Percentiles rank a stretch among this genome's conserved stretches.
Conservation (phyloP, 2,888 invertebrate species). For the Pterobdella sp. region DNA sequence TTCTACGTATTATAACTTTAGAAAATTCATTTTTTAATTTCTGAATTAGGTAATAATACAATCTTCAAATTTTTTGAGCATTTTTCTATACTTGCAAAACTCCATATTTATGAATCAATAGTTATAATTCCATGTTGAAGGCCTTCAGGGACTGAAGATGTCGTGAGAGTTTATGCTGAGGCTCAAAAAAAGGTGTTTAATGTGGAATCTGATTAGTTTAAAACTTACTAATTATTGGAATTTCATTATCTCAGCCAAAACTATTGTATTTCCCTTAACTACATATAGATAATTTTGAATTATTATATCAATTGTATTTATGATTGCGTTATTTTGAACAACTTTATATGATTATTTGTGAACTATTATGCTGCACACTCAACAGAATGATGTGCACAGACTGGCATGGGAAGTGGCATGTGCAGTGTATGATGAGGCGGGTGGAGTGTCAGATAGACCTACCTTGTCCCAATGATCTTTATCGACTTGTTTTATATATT, state of each 20-base stretch:
- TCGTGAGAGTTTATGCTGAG: conserved; percentile 91
- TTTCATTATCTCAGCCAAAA: neutral
- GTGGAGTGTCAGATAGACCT: conserved; percentile 62
- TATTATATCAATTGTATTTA: too few relatives aligned
- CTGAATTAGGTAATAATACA: neutral
- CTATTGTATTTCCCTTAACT: too few relatives aligned
- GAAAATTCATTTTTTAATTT: neutral
- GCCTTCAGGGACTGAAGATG: conserved; percentile 93
- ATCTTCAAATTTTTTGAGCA: neutral
- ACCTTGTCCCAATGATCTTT: too few relatives aligned
- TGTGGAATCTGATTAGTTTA: neutral
- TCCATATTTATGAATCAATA: neutral
- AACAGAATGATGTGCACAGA: conserved; percentile 60
- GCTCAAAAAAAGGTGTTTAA: conserved; percentile 60
- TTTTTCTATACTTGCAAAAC: neutral
- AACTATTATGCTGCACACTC: neutral
- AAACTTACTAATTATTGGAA: neutral
- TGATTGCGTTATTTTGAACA: too few relatives aligned
- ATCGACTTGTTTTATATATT: too few relatives aligned
- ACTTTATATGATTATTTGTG: neutral
- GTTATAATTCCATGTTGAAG: too few relatives aligned
- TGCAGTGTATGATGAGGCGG: conserved; percentile 69
- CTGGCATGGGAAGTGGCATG: conserved; percentile 68
- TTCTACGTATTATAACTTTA: neutral
- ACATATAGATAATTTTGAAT: too few relatives aligned